Percentiles rank a stretch among this genome's conserved stretches.
Evolutionary conservation across 2,888 invertebrate species (phyloP).

Genomic region (Smittia sp.): DNA sequence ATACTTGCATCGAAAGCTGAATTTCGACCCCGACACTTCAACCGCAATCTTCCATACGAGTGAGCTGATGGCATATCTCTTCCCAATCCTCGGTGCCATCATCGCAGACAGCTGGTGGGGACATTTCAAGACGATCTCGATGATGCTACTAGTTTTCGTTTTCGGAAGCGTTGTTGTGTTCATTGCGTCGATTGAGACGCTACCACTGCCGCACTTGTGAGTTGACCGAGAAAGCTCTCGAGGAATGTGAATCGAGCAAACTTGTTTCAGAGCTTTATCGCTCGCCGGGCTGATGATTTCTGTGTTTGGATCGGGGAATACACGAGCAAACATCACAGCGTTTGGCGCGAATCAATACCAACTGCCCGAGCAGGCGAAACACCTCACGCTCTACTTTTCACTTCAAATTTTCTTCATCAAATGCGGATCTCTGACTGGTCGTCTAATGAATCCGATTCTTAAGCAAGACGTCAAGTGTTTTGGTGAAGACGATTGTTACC

Average conservation of each 20-base stretch:
- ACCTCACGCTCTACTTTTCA: slow-evolving; percentile 59
- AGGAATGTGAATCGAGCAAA: neutral
- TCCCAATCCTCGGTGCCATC: slow-evolving; percentile 28
- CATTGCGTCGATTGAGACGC: neutral
- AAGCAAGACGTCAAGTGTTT: slow-evolving; percentile 54
- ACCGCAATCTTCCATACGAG: slow-evolving; percentile 21
- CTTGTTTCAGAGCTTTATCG: neutral
- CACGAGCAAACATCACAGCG: slow-evolving; percentile 62
- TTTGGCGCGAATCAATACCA: slow-evolving; percentile 63
- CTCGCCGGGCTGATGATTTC: slow-evolving; percentile 53
- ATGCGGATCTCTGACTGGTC: slow-evolving; percentile 58
- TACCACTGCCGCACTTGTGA: neutral
- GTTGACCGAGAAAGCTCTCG: neutral
- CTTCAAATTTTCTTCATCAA: slow-evolving; percentile 58
- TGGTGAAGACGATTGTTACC: slow-evolving; percentile 55
- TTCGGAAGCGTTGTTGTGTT: neutral
- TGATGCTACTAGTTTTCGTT: neutral
- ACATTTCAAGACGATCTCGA: slow-evolving; percentile 10
- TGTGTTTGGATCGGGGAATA: slow-evolving; percentile 61
- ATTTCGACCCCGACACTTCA: slow-evolving; percentile 21
- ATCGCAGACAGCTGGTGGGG: slow-evolving; percentile 28
- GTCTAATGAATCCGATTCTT: slow-evolving; percentile 58
- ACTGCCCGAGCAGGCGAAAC: slow-evolving; percentile 52
- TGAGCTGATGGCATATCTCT: neutral
- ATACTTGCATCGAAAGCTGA: slow-evolving; percentile 16